Evolutionary conservation across 2,888 invertebrate genomes (phyloP).

Genomic region (Microplitis deprimator): DNA sequence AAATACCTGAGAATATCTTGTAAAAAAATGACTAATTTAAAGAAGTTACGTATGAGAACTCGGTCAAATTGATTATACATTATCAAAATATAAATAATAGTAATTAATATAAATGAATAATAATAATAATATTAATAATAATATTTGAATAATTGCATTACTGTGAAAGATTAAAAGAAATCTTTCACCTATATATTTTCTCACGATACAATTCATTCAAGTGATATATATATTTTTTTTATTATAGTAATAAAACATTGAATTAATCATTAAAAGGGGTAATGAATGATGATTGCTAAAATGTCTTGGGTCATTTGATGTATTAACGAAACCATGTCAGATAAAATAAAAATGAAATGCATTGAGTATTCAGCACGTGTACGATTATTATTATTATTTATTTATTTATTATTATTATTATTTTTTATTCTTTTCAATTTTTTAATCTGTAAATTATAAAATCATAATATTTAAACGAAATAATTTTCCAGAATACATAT

Average conservation of each 20-base stretch:
- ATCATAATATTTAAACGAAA: neutral
- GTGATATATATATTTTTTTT: neutral
- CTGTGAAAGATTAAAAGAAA: neutral
- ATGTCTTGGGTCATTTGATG: conserved; percentile 15
- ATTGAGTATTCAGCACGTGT: conserved; percentile 30
- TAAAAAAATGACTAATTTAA: neutral
- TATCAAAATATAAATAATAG: neutral
- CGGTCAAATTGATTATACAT: conserved; percentile 1
- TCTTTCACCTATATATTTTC: neutral
- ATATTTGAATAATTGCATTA: neutral
- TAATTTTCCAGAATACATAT: neutral
- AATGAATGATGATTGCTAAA: conserved; percentile 20
- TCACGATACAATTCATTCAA: conserved; percentile 5
- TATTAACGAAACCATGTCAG: conserved; percentile 25
- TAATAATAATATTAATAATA: neutral
- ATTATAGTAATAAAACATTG: conserved; percentile 2
- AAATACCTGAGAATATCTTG: neutral
- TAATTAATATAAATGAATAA: neutral
- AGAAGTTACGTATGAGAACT: neutral
- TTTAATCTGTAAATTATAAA: neutral
- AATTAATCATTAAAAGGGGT: conserved; percentile 11
- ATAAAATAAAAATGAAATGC: conserved; percentile 29
- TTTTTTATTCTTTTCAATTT: neutral
- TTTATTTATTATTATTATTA: neutral
- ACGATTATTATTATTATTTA: conserved; percentile 10